Conservation (phyloP, 2,113 vertebrate species). For the Camarhynchus parvulus region DNA sequence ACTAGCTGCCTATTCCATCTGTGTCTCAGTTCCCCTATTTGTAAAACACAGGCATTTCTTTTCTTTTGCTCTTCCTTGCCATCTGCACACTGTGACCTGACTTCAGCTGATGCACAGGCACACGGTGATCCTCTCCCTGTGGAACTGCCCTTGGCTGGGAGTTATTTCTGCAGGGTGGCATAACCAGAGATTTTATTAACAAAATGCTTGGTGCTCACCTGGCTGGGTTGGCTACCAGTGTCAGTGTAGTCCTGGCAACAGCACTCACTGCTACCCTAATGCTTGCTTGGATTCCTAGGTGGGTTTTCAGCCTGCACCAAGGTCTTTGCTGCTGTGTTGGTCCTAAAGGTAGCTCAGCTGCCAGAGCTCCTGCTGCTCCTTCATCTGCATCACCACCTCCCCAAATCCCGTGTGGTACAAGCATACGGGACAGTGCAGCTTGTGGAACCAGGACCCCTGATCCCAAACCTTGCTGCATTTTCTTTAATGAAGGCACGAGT, state of each 20-base stretch:
- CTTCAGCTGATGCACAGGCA: background rate
- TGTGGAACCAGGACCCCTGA: background rate
- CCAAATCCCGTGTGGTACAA: background rate
- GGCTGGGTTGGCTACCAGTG: background rate
- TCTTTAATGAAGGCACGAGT: background rate
- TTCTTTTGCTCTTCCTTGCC: background rate
- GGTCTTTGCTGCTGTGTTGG: background rate
- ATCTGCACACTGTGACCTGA: background rate
- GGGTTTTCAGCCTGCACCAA: background rate
- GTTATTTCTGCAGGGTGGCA: background rate
- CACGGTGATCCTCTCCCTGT: fast-evolving
- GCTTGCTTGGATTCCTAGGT: background rate
- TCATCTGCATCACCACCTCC: background rate
- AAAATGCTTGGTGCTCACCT: background rate
- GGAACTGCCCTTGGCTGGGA: background rate
- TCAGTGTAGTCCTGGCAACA: background rate
- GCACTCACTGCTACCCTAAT: background rate
- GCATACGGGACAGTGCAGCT: background rate
- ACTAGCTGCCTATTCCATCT: background rate
- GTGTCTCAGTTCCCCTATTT: background rate
- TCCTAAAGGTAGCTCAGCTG: background rate
- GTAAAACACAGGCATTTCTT: background rate
- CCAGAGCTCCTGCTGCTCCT: background rate
- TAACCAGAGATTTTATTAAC: background rate
- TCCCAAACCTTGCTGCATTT: background rate